These are phyloP conservation scores for Oryzias sinensis DNA, from an alignment of 2,797 vertebrate species.

Conservation along the genomic window DNA sequence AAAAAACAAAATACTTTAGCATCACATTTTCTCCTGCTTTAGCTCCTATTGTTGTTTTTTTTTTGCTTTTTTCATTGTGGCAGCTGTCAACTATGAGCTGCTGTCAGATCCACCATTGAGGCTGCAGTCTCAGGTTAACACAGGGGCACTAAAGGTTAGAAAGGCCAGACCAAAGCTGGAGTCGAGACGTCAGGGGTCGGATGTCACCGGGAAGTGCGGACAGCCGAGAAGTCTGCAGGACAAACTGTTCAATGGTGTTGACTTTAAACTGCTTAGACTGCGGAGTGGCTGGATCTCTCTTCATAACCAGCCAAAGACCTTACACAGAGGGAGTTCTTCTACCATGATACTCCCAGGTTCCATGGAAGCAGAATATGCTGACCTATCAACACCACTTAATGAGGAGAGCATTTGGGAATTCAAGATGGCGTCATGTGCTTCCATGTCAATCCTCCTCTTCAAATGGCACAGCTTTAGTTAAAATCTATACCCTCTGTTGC, in stretches of 20 bases:
- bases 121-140: slow-evolving; percentile 18
- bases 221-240: slow-evolving; percentile 52
- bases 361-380: slow-evolving; percentile 54
- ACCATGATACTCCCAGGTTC: slow-evolving; percentile 52
- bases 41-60: slow-evolving; percentile 20
- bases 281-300: slow-evolving; percentile 26
- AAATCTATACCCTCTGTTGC: slow-evolving; percentile 11
- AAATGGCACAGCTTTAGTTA: slow-evolving; percentile 27
- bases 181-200: slow-evolving; percentile 50
- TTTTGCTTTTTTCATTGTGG: background rate
- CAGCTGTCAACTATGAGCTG: background rate
- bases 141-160: slow-evolving; percentile 8
- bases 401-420: slow-evolving; percentile 62
- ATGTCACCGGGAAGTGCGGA: slow-evolving; percentile 55
- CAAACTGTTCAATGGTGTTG: slow-evolving; percentile 54
- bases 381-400: slow-evolving; percentile 68
- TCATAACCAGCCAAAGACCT: slow-evolving; percentile 24
- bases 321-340: slow-evolving; percentile 47
- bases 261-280: slow-evolving; percentile 53
- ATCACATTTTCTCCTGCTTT: background rate
- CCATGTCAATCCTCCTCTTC: slow-evolving; percentile 51
- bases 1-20: slow-evolving; percentile 33
- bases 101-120: background rate
- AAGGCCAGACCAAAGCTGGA: slow-evolving; percentile 17
- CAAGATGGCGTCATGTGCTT: slow-evolving; percentile 51